Conservation (phyloP, 2,888 invertebrate species). For the Plebejus argus region DNA sequence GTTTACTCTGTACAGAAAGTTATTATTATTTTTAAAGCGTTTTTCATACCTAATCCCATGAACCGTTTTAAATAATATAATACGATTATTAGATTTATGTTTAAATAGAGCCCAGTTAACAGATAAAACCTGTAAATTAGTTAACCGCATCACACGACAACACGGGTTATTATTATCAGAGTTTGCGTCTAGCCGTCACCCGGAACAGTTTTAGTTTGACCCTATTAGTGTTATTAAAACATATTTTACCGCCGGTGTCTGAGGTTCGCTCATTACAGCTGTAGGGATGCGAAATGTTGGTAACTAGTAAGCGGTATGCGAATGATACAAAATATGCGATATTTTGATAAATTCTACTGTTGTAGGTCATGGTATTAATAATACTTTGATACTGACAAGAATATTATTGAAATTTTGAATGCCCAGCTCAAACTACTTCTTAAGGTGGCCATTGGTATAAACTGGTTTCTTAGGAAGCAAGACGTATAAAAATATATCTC, state of each 20-base stretch:
- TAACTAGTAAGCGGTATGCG: background rate
- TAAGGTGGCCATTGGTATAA: too few relatives aligned
- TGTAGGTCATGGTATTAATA: too few relatives aligned
- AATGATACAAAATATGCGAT: too few relatives aligned
- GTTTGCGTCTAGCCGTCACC: background rate
- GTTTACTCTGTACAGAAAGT: too few relatives aligned
- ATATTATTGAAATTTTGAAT: background rate
- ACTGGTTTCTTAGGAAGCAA: too few relatives aligned
- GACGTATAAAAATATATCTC: background rate
- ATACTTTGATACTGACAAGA: too few relatives aligned
- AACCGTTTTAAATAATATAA: too few relatives aligned
- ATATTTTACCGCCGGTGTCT: background rate
- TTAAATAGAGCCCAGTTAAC: background rate
- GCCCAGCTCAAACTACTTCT: too few relatives aligned
- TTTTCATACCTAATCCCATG: too few relatives aligned
- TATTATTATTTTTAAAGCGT: too few relatives aligned
- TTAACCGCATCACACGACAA: background rate
- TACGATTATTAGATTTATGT: too few relatives aligned
- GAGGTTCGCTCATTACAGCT: background rate
- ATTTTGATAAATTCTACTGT: too few relatives aligned
- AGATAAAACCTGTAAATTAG: background rate
- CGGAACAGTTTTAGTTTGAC: background rate
- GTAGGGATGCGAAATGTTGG: background rate
- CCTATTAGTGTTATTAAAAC: slow-evolving; percentile 3
- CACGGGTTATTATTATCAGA: background rate